phyloP scores from a whole-genome alignment of 2,888 invertebrate genomes.

The Andrena praecox region DNA sequence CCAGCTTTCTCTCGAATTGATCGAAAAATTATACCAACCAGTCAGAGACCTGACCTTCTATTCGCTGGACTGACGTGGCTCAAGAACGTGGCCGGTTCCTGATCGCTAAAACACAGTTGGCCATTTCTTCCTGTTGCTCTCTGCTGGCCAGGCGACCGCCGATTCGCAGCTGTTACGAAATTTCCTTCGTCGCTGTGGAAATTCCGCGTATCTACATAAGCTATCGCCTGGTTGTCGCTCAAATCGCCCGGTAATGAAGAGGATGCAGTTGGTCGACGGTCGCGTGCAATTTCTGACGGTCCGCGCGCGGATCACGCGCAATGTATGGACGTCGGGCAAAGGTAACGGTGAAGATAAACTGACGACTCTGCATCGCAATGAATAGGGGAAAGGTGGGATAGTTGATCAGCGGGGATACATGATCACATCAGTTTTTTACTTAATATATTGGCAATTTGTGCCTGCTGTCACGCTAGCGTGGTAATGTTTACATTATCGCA shows the following conservation, averaged over 20 bases:
- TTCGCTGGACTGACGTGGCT: constrained; percentile 3
- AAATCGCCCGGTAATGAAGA: not conserved
- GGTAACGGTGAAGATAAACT: not conserved
- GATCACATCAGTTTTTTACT: too few relatives aligned
- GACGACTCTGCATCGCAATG: not conserved
- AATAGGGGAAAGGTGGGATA: too few relatives aligned
- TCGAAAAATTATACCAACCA: constrained; percentile 79
- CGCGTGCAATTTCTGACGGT: not conserved
- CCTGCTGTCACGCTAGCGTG: too few relatives aligned
- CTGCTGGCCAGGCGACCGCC: constrained; percentile 26
- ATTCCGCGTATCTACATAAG: not conserved
- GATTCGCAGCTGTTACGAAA: constrained; percentile 50
- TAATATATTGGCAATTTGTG: too few relatives aligned
- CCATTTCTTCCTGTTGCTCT: constrained; percentile 4
- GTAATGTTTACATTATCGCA: too few relatives aligned
- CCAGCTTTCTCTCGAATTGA: constrained; percentile 78
- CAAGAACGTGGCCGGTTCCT: not conserved
- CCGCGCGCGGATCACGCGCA: not conserved
- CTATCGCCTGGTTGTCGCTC: not conserved
- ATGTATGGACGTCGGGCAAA: not conserved
- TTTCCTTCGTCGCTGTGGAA: constrained; percentile 21
- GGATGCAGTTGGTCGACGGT: not conserved
- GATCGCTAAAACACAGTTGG: not conserved
- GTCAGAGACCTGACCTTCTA: constrained; percentile 43
- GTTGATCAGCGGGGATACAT: too few relatives aligned